Percentiles rank a stretch among this genome's conserved stretches.
Conservation (phyloP, 2,888 invertebrate genomes). For the Bimastos eiseni region DNA sequence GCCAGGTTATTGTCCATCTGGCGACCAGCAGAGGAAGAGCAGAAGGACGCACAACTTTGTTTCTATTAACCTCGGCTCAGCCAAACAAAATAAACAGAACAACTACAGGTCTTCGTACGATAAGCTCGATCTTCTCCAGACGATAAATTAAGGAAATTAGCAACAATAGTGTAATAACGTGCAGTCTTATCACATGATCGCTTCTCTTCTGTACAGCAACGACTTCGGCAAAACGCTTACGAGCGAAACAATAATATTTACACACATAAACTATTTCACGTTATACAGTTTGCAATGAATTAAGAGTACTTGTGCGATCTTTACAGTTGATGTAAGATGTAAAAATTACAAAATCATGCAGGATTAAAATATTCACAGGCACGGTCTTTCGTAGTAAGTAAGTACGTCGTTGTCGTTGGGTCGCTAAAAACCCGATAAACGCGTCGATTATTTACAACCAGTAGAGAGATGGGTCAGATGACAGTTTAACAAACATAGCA, state of each 20-base stretch:
- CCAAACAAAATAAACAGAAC: constrained; percentile 1
- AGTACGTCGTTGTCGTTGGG: not conserved
- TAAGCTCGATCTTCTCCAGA: not conserved
- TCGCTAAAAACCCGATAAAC: not conserved
- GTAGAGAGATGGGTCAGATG: not conserved
- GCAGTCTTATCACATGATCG: not conserved
- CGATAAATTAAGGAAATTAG: not conserved
- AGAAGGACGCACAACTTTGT: not conserved
- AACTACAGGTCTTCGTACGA: not conserved
- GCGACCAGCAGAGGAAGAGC: not conserved
- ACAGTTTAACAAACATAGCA: not conserved
- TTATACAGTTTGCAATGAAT: not conserved
- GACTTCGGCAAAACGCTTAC: constrained; percentile 10
- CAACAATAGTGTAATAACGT: not conserved
- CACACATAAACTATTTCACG: not conserved
- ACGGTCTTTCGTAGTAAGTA: not conserved
- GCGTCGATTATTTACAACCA: not conserved
- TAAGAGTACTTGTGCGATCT: not conserved
- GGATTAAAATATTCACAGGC: not conserved
- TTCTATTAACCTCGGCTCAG: not conserved
- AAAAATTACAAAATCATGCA: not conserved
- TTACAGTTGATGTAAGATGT: not conserved
- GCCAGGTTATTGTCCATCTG: not conserved
- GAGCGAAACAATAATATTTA: not conserved
- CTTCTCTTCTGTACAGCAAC: not conserved